These are phyloP conservation scores for Aphaenogaster floridana DNA, from an alignment of 1,140 invertebrate species.

Conservation along the genomic window DNA sequence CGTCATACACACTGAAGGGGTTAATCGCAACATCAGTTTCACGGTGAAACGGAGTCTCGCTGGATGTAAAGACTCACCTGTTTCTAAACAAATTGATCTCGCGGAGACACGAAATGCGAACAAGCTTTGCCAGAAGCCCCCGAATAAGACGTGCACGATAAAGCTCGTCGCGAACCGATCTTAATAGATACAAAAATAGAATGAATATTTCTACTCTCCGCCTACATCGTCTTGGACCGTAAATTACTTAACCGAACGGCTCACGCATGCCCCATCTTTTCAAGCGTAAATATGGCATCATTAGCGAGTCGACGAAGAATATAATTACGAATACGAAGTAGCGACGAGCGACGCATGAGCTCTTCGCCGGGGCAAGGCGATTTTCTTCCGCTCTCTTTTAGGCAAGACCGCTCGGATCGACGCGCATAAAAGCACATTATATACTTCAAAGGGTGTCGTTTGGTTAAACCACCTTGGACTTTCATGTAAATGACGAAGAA, in stretches of 20 bases:
- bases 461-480: background rate
- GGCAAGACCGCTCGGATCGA: conserved; percentile 25
- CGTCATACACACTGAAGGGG: too few relatives aligned
- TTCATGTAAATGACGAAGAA: conserved; percentile 18
- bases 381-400: conserved; percentile 26
- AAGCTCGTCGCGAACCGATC: conserved; percentile 38
- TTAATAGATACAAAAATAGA: conserved; percentile 66
- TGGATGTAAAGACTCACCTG: background rate
- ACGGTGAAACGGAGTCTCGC: background rate
- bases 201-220: conserved; percentile 39
- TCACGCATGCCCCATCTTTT: conserved; percentile 54
- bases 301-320: conserved; percentile 57
- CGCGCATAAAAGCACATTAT: background rate
- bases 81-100: background rate
- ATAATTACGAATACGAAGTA: conserved; percentile 52
- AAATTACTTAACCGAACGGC: conserved; percentile 53
- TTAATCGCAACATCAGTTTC: background rate
- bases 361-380: conserved; percentile 39
- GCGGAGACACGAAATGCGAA: background rate
- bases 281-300: conserved; percentile 72
- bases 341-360: conserved; percentile 55
- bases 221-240: conserved; percentile 31
- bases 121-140: background rate
- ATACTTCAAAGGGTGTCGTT: background rate
- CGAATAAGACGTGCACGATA: conserved; percentile 7